Base-by-base conservation (phyloP, 2,113 vertebrate species). In the Dicaeum eximium region DNA sequence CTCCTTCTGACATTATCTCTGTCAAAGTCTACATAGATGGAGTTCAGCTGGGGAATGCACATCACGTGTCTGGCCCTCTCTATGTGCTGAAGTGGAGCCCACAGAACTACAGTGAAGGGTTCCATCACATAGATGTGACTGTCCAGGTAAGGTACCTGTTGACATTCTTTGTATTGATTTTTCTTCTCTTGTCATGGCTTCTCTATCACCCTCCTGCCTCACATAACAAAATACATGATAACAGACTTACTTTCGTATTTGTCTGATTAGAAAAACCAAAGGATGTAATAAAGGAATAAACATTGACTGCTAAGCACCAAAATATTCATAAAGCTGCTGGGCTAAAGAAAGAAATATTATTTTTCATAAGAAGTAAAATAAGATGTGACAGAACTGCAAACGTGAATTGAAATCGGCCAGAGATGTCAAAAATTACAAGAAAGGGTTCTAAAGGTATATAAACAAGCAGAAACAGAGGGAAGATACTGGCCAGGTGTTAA, bases 11-110 rank as follows among this genome's bases (percentile, higher is more conserved):
- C 6, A 98, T 99, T 97, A 98, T 95, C 24, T 98, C 98, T 1
- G 98, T 99, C 58, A 71, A 97, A 54, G 98, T 99, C 91, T 98
- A 91, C 65, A 97, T 99, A 61, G 98, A 99, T 33, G 98, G 97
- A 54, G 90, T 97, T 85, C 66, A 96, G 51, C 57, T 99, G 92
- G 99, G 99, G 28, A 95, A 97, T 33, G 98, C 98, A 10, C 58
- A 75, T 92, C 97, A 97, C 3, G 98, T 98, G 14, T 98, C 98
- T 95, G 99, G 98, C n/a, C 99, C 99, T 73, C 98, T 99, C 74
- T 99, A 98, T 35, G 98, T 98, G 22, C 95, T 99, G 80, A 98
- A 96, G 88, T 99, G 99, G 99, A 98, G 98, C 61, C 98, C 99
- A 2, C 97, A 97, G 44, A 97, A 98, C 91, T 99, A 99, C 94